Evolutionary conservation across 30 jellyfish, hydroid and myxozoan species (phyloP).

Genomic region (Aurelia sp.): DNA sequence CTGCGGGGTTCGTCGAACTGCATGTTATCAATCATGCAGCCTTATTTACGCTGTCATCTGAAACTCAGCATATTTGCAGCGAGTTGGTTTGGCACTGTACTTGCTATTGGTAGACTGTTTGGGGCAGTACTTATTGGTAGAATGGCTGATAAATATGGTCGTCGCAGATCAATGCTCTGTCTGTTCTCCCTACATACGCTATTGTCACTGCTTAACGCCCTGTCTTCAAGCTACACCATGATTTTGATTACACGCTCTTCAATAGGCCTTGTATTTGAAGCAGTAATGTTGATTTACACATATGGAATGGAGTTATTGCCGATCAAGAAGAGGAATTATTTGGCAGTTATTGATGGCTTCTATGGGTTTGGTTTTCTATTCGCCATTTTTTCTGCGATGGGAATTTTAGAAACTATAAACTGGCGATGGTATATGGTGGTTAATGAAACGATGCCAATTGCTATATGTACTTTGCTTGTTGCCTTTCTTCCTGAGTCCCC

Average conservation of each 20-base stretch:
- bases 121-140: slow-evolving; percentile 8
- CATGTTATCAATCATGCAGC: slow-evolving; percentile 4
- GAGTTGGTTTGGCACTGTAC: not conserved
- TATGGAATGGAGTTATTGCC: slow-evolving; percentile 28
- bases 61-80: not conserved
- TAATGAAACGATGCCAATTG: not conserved
- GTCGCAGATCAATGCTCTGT: not conserved
- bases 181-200: not conserved
- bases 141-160: slow-evolving; percentile 22
- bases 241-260: not conserved
- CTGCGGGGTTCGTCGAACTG: not conserved
- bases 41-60: slow-evolving; percentile 27
- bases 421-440: slow-evolving; percentile 16
- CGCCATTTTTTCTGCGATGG: not conserved
- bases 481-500: not conserved
- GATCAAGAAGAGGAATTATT: not conserved
- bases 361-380: not conserved
- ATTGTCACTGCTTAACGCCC: not conserved
- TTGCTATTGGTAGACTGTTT: not conserved
- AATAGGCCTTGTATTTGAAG: not conserved
- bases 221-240: slow-evolving; percentile 9
- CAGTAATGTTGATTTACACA: not conserved
- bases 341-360: not conserved
- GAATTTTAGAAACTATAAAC: not conserved
- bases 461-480: not conserved